Conservation (phyloP, 2,797 vertebrate genomes). For the Trichosurus vulpecula region DNA sequence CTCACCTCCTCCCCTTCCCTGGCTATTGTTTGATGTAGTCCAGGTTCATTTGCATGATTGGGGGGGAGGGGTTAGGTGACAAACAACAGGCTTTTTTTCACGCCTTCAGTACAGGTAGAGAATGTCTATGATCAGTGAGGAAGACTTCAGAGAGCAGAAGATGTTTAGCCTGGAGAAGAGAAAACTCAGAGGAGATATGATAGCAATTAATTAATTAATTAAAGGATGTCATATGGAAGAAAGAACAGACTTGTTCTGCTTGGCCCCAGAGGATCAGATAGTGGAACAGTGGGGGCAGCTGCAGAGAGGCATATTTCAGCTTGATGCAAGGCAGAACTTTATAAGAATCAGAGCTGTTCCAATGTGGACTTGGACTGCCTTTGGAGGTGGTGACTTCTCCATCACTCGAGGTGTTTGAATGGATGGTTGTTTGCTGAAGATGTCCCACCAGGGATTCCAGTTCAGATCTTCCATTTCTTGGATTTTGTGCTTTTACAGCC, state of each 20-base stretch:
- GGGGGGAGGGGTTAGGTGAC: background rate
- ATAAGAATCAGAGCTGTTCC: background rate
- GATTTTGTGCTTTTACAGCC: background rate
- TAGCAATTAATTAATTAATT: background rate
- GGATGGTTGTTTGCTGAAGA: background rate
- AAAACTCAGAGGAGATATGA: background rate
- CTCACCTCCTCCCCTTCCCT: background rate
- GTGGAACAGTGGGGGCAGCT: background rate
- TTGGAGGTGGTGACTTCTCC: background rate
- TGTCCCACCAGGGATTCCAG: background rate
- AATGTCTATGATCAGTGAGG: background rate
- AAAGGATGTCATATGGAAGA: background rate
- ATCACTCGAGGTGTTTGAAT: background rate
- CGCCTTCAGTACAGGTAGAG: background rate
- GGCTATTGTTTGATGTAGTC: background rate
- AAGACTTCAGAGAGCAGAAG: background rate
- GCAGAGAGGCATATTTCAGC: background rate
- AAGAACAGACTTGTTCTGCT: background rate
- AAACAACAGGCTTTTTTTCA: background rate
- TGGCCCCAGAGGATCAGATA: background rate
- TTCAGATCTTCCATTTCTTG: background rate
- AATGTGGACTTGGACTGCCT: background rate
- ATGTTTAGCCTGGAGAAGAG: background rate
- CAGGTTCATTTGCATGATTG: background rate
- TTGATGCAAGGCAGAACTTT: background rate